phyloP scores from a whole-genome alignment of 2,888 invertebrate species.

The Stenchaetothrips biformis region DNA sequence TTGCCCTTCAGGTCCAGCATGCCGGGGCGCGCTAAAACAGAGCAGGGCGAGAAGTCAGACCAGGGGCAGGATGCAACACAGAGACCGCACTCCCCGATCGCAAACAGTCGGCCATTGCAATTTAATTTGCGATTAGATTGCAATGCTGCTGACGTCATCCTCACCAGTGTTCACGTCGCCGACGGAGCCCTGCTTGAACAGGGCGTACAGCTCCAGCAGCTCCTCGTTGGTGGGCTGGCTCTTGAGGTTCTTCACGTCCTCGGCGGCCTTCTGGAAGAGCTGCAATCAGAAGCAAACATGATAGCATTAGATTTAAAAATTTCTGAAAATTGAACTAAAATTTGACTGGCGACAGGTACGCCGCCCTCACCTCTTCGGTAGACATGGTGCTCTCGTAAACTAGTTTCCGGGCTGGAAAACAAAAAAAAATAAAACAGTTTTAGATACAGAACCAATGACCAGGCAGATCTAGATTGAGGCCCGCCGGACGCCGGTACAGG shows the following conservation, averaged over 20 bases:
- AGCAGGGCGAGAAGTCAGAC: neutral
- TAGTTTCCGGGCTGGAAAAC: neutral
- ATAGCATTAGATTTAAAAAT: neutral
- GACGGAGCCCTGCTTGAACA: slow-evolving; percentile 78
- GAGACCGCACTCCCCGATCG: neutral
- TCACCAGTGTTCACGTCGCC: slow-evolving; percentile 76
- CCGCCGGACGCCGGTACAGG: too few species aligned
- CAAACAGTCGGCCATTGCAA: neutral
- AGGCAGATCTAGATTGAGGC: too few species aligned
- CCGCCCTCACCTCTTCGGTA: neutral
- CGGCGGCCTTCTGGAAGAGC: slow-evolving; percentile 74
- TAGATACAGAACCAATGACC: too few species aligned
- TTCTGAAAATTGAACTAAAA: neutral
- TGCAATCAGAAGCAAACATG: slow-evolving; percentile 54
- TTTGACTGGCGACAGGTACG: neutral
- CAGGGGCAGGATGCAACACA: neutral
- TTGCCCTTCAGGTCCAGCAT: slow-evolving; percentile 89
- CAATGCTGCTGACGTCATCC: slow-evolving; percentile 32
- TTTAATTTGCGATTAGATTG: too few species aligned
- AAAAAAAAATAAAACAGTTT: neutral
- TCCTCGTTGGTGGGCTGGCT: slow-evolving; percentile 72
- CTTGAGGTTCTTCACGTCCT: slow-evolving; percentile 68
- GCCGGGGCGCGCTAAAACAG: slow-evolving; percentile 73
- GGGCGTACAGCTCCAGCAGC: slow-evolving; percentile 73
- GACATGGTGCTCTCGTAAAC: neutral